Percentiles rank a stretch among this genome's conserved stretches.
phyloP scores from a whole-genome alignment of 2,113 vertebrate genomes.

The Paramormyrops kingsleyae region DNA sequence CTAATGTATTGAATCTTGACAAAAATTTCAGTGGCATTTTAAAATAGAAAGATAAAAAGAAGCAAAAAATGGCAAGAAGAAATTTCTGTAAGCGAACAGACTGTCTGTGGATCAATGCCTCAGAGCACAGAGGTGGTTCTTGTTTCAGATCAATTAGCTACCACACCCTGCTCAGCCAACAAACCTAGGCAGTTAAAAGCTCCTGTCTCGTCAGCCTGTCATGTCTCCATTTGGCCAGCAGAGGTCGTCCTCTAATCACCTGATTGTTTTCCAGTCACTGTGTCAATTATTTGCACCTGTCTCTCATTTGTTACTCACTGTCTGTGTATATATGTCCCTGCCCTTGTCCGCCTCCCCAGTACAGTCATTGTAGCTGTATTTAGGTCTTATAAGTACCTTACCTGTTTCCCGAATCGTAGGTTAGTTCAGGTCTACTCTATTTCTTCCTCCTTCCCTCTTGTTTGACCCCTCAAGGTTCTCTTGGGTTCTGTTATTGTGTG shows the following conservation, averaged over 20 bases:
- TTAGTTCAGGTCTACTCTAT: background rate
- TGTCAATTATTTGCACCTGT: background rate
- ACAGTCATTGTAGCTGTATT: background rate
- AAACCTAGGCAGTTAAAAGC: slow-evolving; percentile 11
- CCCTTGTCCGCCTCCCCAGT: background rate
- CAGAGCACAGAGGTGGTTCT: slow-evolving; percentile 26
- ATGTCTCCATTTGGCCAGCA: background rate
- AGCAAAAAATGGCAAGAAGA: background rate
- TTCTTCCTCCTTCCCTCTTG: background rate
- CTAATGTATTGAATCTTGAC: background rate
- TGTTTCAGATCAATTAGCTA: slow-evolving; percentile 50
- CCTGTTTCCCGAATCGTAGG: too few relatives aligned
- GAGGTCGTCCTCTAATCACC: background rate
- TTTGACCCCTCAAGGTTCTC: background rate
- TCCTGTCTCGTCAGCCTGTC: background rate
- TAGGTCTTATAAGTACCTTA: background rate
- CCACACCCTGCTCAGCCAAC: slow-evolving; percentile 38
- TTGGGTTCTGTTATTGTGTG: background rate
- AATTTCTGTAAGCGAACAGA: background rate
- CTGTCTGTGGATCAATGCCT: slow-evolving; percentile 21
- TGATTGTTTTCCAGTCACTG: background rate
- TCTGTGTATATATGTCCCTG: background rate
- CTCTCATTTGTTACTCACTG: background rate
- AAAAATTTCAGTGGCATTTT: slow-evolving; percentile 11
- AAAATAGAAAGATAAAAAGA: slow-evolving; percentile 16